phyloP scores from a whole-genome alignment of 2,888 invertebrate genomes.

The Synanthedon andrenaeformis region DNA sequence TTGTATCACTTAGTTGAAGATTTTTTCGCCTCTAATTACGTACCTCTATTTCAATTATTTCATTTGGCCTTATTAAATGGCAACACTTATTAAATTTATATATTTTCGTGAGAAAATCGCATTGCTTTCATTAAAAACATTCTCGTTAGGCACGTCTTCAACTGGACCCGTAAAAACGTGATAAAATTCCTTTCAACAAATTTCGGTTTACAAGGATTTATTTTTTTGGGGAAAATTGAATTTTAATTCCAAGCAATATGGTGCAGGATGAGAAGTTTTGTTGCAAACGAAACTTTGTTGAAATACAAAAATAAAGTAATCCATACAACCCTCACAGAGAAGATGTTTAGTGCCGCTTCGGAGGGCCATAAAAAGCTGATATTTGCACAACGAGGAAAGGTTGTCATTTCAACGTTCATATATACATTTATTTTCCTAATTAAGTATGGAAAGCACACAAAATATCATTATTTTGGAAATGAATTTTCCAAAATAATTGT shows the following conservation, averaged over 20 bases:
- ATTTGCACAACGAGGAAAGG: background rate
- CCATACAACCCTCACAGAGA: slow-evolving; percentile 8
- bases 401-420: background rate
- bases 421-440: background rate
- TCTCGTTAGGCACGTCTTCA: slow-evolving; percentile 17
- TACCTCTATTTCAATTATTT: too few species aligned
- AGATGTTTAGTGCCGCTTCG: slow-evolving; percentile 8
- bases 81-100: too few species aligned
- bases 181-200: slow-evolving; percentile 11
- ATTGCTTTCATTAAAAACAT: slow-evolving; percentile 17
- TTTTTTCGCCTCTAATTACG: too few species aligned
- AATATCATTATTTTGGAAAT: too few species aligned
- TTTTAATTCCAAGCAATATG: background rate
- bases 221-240: too few species aligned
- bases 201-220: too few species aligned
- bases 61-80: too few species aligned
- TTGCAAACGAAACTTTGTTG: slow-evolving; percentile 2
- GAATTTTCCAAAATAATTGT: too few species aligned
- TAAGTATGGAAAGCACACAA: background rate
- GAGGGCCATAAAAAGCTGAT: background rate
- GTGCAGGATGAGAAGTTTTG: background rate
- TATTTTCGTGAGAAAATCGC: background rate
- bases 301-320: slow-evolving; percentile 15
- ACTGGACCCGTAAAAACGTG: slow-evolving; percentile 16
- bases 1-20: too few species aligned